phyloP scores from a whole-genome alignment of 2,888 invertebrate genomes.

The Caenorhabditis angaria region DNA sequence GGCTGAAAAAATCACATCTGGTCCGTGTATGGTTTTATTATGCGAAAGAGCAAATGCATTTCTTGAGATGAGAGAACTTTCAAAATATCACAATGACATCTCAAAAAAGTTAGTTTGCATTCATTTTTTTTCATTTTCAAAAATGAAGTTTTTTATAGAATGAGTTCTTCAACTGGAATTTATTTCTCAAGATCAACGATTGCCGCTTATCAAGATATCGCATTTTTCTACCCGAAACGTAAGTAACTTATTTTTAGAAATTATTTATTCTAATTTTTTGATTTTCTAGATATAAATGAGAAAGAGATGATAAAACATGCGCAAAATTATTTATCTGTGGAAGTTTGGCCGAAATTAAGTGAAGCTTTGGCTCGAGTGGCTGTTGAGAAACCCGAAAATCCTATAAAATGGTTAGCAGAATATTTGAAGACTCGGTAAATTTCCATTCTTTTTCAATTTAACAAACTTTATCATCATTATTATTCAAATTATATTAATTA shows the following conservation, averaged over 20 bases:
- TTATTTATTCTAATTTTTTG: not conserved
- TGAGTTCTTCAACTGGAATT: constrained; percentile 20
- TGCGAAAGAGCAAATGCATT: constrained; percentile 45
- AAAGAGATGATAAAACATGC: constrained; percentile 33
- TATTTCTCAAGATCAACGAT: constrained; percentile 38
- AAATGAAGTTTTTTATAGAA: constrained; percentile 10
- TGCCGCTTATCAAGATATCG: constrained; percentile 43
- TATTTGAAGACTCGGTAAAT: constrained; percentile 21
- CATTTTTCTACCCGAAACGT: constrained; percentile 48
- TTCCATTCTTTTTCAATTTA: constrained; percentile 8
- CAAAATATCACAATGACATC: constrained; percentile 28
- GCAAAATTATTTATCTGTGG: constrained; percentile 39
- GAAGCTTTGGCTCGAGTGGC: constrained; percentile 43
- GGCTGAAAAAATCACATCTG: constrained; percentile 25
- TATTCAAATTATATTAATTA: not conserved
- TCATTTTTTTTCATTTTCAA: not conserved
- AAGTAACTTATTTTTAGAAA: not conserved
- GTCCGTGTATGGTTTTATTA: constrained; percentile 37
- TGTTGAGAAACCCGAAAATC: constrained; percentile 45
- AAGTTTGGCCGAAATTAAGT: constrained; percentile 44
- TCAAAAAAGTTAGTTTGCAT: constrained; percentile 17
- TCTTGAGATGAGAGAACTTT: constrained; percentile 31
- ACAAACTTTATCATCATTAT: not conserved
- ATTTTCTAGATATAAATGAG: constrained; percentile 38
- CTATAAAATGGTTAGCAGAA: constrained; percentile 51